These are phyloP conservation scores for Latrodectus hesperus DNA, from an alignment of 2,888 invertebrate genomes.

Conservation along the genomic window DNA sequence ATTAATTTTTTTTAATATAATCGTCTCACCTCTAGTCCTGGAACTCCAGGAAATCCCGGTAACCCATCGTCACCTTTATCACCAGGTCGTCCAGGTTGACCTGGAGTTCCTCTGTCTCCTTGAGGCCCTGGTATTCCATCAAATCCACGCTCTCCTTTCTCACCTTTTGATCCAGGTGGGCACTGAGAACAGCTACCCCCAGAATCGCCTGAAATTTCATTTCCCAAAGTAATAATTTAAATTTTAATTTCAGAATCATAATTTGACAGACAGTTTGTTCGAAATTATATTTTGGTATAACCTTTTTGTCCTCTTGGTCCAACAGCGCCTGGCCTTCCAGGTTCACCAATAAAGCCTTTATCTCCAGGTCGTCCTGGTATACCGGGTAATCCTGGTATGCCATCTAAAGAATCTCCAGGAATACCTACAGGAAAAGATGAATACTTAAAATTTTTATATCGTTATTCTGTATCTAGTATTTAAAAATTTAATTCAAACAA, in stretches of 20 bases:
- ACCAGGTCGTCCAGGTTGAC: constrained; percentile 71
- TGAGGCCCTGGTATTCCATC: constrained; percentile 67
- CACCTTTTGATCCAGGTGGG: constrained; percentile 78
- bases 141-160: constrained; percentile 70
- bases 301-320: constrained; percentile 77
- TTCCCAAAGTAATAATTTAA: neutral
- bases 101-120: constrained; percentile 74
- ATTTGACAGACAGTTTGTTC: too few relatives aligned
- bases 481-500: too few relatives aligned
- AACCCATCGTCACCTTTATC: constrained; percentile 72
- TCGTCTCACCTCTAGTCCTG: constrained; percentile 50
- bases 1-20: neutral
- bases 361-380: constrained; percentile 77
- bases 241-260: neutral
- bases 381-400: constrained; percentile 80
- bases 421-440: constrained; percentile 28
- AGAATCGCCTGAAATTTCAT: constrained; percentile 65
- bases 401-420: constrained; percentile 70
- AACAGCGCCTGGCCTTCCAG: constrained; percentile 75
- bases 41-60: constrained; percentile 83
- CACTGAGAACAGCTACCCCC: constrained; percentile 70
- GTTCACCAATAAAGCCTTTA: constrained; percentile 77
- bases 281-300: neutral
- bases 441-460: too few relatives aligned
- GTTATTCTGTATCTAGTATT: too few relatives aligned